phyloP scores from a whole-genome alignment of 2,888 invertebrate species.

The Drosophila antonietae region DNA sequence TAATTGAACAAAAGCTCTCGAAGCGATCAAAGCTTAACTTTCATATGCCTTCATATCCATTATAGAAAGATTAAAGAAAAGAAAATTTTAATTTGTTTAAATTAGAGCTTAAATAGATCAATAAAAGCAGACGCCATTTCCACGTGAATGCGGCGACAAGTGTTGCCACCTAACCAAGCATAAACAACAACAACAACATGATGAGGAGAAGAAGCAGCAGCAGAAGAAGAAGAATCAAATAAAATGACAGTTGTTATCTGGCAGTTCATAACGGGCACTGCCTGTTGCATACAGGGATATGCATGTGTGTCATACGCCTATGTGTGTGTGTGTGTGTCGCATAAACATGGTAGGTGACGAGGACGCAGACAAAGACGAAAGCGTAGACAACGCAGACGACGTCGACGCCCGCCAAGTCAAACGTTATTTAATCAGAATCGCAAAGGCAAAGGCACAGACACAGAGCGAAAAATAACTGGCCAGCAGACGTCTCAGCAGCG shows the following conservation, averaged over 20 bases:
- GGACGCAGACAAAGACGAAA: constrained; percentile 43
- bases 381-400: constrained; percentile 23
- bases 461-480: constrained; percentile 24
- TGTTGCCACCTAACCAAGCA: constrained; percentile 36
- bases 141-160: constrained; percentile 27
- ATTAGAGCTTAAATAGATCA: constrained; percentile 8
- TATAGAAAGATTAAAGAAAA: not conserved
- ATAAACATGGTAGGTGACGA: constrained; percentile 47
- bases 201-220: not conserved
- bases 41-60: not conserved
- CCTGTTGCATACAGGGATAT: constrained; percentile 39
- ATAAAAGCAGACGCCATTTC: constrained; percentile 3
- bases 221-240: not conserved
- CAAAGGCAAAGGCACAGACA: constrained; percentile 60
- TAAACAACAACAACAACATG: constrained; percentile 1
- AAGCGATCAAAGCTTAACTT: not conserved
- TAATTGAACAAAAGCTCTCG: not conserved
- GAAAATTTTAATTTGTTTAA: not conserved
- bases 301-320: constrained; percentile 1
- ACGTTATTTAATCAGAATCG: constrained; percentile 79
- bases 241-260: constrained; percentile 36
- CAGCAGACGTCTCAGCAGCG: constrained; percentile 49
- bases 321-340: constrained; percentile 29
- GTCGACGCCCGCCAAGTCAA: constrained; percentile 67
- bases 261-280: constrained; percentile 44